Evolutionary conservation across 2,113 vertebrate genomes (phyloP), one percentile per base, ranked within the genome.

Genomic region (Syngnathus floridae): DNA sequence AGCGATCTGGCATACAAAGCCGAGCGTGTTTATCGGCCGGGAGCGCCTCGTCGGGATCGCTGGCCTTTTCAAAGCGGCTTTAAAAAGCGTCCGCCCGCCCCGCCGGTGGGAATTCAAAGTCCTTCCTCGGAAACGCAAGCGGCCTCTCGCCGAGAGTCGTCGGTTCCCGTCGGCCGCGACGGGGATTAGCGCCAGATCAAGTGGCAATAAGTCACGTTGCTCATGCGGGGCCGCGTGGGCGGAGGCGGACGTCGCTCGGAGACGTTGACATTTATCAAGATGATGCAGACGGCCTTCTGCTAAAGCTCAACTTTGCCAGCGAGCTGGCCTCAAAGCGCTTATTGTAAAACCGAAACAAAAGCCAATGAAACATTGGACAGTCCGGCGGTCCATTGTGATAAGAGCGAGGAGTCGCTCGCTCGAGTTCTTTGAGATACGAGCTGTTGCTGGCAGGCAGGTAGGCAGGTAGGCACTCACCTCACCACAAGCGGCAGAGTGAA

Each of bases 21-120:
- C 8, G 4, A 38, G 73, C 70, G 65, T 84, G 81, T 82, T 75
- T 76, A 86, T 79, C 69, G 74, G 19, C 7, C 64, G 46, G 68
- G 74, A 76, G 67, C 77, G 75, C 70, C 75, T 80, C 78, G 19
- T 40, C 7, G 36, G 81, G 74, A 86, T 83, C 75, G 71, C 67
- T 76, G 74, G 79, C 78, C 82, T 87, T 56, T 81, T 82, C 74
- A 84, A 82, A 84, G 81, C 84, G 81, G 87, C 87, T 90, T 90
- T 84, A 75, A 52, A 70, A 82, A 68, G 46, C 54, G 21, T 4
- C 10, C 22, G 11, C 71, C 73, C 77, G 19, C 78, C 64, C 75
- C 16, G 11, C 16, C 57, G 76, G 75, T 31, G 79, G 76, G 85
- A 89, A 91, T 88, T 86, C 73, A 73, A 81, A 76, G 77, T 76